Evolutionary conservation across 2,888 invertebrate genomes (phyloP), one percentile per base, ranked within the genome.

Genomic region (Cecidostiba fungosa): DNA sequence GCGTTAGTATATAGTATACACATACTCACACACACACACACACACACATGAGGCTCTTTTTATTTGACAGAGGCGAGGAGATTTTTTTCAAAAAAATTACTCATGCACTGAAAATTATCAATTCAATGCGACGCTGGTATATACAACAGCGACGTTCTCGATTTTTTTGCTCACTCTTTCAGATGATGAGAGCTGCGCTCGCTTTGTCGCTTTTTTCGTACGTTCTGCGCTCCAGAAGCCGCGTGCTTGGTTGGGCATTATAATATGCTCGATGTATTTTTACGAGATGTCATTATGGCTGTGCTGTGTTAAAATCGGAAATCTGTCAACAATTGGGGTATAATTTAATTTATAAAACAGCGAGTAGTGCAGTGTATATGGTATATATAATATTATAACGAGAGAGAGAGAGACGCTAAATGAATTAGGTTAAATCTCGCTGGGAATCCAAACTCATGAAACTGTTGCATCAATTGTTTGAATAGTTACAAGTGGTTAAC

Each of bases 31-130:
- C n/a, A 39, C 43, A 73, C 50, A 19, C 19, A 29, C 23, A 43
- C 73, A 47, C 14, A n/a, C 12, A 19, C 50, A n/a, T 0, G 32
- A 19, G 39, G 19, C 8, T 59, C 54, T 78, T 85, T 82, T 82
- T 82, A 66, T 81, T 81, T 10, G 70, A 85, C 72, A 36, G 50
- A 54, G 23, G 54, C 54, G 54, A 59, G 54, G 43, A 10, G 12
- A 16, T 32, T 70, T 85, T 85, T 77, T 81, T 76, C 6, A 43
- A 69, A 82, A 77, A 78, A 74, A 82, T 78, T 77, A 82, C 82
- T 82, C 82, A 82, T 79, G 78, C 79, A 79, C 85, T 80, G 77
- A 79, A 79, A 86, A 83, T 86, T 76, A 83, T 79, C 76, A 79
- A 69, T 76, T 78, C 47, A n/a, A 82, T 79, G 78, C 47, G 14